A percentile compares a stretch with the other conserved stretches of the same genome.
Conservation (phyloP, 64 coral and sea anemone genomes). For the Pachyseris speciosa region DNA sequence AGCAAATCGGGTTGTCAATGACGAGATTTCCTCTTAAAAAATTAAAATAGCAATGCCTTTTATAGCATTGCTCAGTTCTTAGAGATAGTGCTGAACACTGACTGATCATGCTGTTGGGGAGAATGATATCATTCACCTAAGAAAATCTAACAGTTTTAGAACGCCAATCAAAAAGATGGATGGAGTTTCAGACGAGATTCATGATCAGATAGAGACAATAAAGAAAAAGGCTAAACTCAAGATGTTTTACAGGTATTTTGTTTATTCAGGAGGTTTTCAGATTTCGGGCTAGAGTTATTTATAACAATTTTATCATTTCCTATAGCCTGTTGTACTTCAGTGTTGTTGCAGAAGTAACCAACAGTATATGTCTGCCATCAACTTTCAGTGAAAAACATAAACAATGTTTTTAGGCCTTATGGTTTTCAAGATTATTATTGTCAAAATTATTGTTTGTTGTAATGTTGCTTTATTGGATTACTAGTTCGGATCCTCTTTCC, state of each 20-base stretch:
- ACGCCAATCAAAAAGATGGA: no score
- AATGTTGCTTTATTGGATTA: not conserved
- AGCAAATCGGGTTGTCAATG: no score
- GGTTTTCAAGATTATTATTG: no score
- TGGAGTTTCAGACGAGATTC: no score
- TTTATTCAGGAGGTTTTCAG: not conserved
- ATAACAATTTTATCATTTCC: not conserved
- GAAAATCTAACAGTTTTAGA: slow-evolving; percentile 24
- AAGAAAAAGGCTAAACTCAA: no score
- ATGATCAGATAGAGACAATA: no score
- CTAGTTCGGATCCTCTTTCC: not conserved
- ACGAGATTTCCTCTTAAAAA: no score
- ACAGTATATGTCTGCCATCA: not conserved
- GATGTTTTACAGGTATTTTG: not conserved
- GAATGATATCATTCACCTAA: not conserved
- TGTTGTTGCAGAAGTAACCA: not conserved
- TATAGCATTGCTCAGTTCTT: not conserved
- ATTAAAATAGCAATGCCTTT: no score
- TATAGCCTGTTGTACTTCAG: not conserved
- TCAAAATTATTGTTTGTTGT: not conserved
- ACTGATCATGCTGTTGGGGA: not conserved
- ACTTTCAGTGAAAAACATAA: not conserved
- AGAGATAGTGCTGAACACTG: slow-evolving; percentile 5
- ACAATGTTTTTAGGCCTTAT: not conserved
- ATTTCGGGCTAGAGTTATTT: not conserved